phyloP scores from a whole-genome alignment of 2,797 vertebrate species.

The Phylloscopus collybita region DNA sequence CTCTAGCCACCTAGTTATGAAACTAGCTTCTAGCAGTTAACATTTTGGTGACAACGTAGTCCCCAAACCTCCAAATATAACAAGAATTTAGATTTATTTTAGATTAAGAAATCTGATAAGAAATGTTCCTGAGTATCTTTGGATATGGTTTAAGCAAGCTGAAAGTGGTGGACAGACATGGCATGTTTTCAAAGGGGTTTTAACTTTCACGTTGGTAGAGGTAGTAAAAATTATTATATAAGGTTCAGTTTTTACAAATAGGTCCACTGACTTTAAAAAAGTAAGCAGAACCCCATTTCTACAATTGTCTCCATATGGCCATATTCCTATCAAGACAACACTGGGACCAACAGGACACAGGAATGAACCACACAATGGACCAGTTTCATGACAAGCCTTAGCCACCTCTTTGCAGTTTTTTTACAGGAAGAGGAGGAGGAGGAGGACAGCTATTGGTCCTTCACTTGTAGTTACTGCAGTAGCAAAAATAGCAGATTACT shows the following conservation, averaged over 20 bases:
- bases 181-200: not conserved
- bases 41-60: not conserved
- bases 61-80: not conserved
- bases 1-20: not conserved
- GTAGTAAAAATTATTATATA: not conserved
- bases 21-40: not conserved
- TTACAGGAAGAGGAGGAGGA: not conserved
- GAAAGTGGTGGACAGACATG: not conserved
- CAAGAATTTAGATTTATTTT: not conserved
- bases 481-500: not conserved
- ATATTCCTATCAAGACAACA: not conserved
- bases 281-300: not conserved
- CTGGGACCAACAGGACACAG: not conserved
- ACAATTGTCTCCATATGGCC: not conserved
- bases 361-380: not conserved
- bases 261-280: not conserved
- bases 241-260: slow-evolving; percentile 3
- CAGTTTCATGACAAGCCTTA: not conserved
- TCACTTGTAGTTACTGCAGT: not conserved
- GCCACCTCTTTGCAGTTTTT: not conserved
- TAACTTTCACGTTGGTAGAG: not conserved
- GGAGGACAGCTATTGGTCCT: not conserved
- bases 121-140: not conserved
- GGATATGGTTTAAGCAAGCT: not conserved
- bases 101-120: not conserved